A percentile compares a stretch with the other conserved stretches of the same genome.
These are phyloP conservation scores for Pyrgilauda ruficollis DNA, from an alignment of 2,113 vertebrate genomes.

Conservation along the genomic window DNA sequence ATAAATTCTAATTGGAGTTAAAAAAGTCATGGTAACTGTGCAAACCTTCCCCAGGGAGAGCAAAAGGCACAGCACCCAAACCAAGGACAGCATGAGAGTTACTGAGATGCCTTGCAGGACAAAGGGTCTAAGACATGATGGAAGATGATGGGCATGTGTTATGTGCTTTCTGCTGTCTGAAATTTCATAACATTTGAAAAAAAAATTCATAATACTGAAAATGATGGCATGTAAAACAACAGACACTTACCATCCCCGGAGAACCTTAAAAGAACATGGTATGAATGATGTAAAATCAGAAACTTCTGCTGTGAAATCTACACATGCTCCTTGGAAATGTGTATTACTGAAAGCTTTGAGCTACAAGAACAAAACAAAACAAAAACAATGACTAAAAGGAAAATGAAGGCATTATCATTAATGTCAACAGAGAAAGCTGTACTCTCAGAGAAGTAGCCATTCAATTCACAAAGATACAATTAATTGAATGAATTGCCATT, in stretches of 20 bases:
- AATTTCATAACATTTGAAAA: not conserved
- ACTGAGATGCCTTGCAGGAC: not conserved
- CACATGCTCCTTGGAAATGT: conserved; percentile 77
- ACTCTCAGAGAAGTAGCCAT: not conserved
- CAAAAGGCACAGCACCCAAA: not conserved
- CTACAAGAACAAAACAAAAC: conserved; percentile 73
- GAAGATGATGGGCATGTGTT: not conserved
- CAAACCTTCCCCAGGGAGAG: not conserved
- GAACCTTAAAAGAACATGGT: conserved; percentile 83
- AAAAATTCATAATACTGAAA: not conserved
- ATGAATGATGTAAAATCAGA: conserved; percentile 71
- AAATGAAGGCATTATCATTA: conserved; percentile 18
- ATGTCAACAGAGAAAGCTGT: conserved; percentile 7
- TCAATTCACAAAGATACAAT: not conserved
- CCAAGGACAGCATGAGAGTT: not conserved
- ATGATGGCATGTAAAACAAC: conserved; percentile 47
- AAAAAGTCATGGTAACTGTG: not conserved
- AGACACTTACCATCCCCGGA: conserved; percentile 84
- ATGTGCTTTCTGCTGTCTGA: not conserved
- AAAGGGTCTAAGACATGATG: not conserved
- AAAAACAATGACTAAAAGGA: conserved; percentile 46
- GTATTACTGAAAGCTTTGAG: conserved; percentile 80
- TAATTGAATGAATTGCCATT: not conserved
- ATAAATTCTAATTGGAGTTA: not conserved
- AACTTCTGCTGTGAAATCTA: conserved; percentile 76